These are phyloP conservation scores for Pristionchus japonicus DNA, from an alignment of 2,888 invertebrate species.

Conservation along the genomic window DNA sequence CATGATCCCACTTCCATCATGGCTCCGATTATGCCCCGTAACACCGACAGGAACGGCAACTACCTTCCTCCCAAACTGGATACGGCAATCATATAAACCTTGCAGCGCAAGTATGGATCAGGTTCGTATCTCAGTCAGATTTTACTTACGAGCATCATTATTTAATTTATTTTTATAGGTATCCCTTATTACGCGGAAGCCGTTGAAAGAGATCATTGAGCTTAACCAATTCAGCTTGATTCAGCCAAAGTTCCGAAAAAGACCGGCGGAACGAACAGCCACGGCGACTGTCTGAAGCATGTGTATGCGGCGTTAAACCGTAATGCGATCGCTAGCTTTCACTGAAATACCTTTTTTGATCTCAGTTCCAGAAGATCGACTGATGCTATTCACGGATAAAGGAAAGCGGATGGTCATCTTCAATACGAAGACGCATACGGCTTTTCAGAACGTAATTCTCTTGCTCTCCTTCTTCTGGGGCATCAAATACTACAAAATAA, in stretches of 20 bases:
- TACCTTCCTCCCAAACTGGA: neutral
- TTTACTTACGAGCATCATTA: neutral
- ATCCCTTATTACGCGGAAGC: too few species aligned
- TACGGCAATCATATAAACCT: neutral
- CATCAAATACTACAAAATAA: too few species aligned
- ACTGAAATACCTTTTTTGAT: neutral
- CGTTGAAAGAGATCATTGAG: too few species aligned
- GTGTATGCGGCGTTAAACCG: neutral
- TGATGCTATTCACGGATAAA: neutral
- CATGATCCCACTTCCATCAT: neutral
- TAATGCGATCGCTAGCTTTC: neutral
- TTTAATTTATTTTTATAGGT: neutral
- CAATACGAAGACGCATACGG: neutral
- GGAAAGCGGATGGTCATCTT: neutral
- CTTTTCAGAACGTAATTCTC: neutral
- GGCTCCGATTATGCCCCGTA: neutral
- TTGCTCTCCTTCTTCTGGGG: too few species aligned
- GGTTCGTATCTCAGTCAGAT: neutral
- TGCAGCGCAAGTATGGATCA: neutral
- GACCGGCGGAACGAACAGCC: neutral
- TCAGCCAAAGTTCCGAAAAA: neutral
- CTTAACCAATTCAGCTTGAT: neutral
- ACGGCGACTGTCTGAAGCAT: neutral
- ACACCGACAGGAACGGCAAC: neutral
- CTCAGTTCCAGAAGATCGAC: neutral